Percentiles rank a stretch among this genome's conserved stretches.
Evolutionary conservation across 2,113 vertebrate species (phyloP).

Genomic region (Microtus montanus): DNA sequence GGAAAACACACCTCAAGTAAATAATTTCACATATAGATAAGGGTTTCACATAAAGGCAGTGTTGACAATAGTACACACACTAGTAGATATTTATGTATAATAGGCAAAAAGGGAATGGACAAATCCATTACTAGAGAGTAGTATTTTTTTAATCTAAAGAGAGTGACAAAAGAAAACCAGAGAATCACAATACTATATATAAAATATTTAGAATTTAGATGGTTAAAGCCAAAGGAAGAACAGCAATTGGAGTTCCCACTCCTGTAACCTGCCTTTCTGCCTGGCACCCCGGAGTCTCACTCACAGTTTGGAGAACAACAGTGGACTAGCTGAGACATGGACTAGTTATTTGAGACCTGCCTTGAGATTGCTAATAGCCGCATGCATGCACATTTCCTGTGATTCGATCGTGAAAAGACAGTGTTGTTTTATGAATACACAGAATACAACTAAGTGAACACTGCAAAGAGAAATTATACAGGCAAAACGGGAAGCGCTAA

Average conservation of each 20-base stretch:
- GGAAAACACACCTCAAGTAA: slow-evolving; percentile 8
- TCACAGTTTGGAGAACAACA: not conserved
- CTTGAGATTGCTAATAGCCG: not conserved
- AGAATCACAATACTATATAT: not conserved
- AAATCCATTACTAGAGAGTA: not conserved
- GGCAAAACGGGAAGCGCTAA: not conserved
- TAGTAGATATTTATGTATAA: not conserved
- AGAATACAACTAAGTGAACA: slow-evolving; percentile 22
- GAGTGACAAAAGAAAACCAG: not conserved
- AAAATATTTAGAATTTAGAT: not conserved
- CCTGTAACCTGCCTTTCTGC: not conserved
- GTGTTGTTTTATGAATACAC: not conserved
- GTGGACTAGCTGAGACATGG: not conserved
- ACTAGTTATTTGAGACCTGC: not conserved
- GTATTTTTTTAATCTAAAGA: not conserved
- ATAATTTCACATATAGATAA: slow-evolving; percentile 1
- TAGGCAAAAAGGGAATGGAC: not conserved
- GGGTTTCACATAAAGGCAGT: not conserved
- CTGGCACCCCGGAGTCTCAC: too few species aligned
- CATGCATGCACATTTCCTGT: not conserved
- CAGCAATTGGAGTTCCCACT: not conserved
- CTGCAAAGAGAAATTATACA: slow-evolving; percentile 3
- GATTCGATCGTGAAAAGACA: not conserved
- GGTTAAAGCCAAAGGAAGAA: slow-evolving; percentile 18
- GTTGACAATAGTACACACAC: slow-evolving; percentile 6